phyloP scores from a whole-genome alignment of 2,888 invertebrate species.

The Archaeoteleia sp. region DNA sequence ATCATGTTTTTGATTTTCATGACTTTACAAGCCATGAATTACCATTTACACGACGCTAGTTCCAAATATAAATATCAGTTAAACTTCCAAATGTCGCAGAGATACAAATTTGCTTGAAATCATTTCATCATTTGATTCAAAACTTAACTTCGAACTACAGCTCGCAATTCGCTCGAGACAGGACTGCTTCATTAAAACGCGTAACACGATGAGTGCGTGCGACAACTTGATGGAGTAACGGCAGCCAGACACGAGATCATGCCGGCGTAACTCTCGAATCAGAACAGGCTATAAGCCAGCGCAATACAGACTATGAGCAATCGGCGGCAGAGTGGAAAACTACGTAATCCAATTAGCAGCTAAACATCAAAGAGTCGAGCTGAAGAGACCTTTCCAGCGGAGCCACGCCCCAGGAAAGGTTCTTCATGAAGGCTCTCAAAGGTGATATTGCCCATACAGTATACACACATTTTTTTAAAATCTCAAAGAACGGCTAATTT shows the following conservation, averaged over 20 bases:
- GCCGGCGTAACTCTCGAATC: slow-evolving; percentile 25
- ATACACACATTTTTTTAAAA: no score
- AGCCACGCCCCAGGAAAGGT: slow-evolving; percentile 41
- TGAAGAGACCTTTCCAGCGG: slow-evolving; percentile 40
- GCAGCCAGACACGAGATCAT: slow-evolving; percentile 20
- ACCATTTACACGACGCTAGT: slow-evolving; percentile 40
- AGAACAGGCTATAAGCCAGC: slow-evolving; percentile 40
- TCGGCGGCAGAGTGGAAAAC: slow-evolving; percentile 49
- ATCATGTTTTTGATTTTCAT: slow-evolving; percentile 45
- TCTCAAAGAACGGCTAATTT: no score
- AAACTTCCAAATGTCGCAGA: slow-evolving; percentile 22
- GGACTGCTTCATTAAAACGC: slow-evolving; percentile 36
- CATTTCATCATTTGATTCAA: slow-evolving; percentile 12
- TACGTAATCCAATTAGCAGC: slow-evolving; percentile 52
- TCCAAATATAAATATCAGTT: slow-evolving; percentile 41
- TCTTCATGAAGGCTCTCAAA: slow-evolving; percentile 26
- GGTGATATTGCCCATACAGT: slow-evolving; percentile 21
- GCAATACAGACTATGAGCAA: slow-evolving; percentile 40
- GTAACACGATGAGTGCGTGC: slow-evolving; percentile 31
- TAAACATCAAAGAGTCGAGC: slow-evolving; percentile 46
- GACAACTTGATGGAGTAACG: slow-evolving; percentile 38
- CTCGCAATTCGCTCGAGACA: slow-evolving; percentile 26
- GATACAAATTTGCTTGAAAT: neutral
- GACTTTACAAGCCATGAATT: slow-evolving; percentile 46
- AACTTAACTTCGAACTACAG: slow-evolving; percentile 19